These are phyloP conservation scores for Pocillopora damicornis DNA, from an alignment of 64 coral and sea anemone species.

Conservation along the genomic window DNA sequence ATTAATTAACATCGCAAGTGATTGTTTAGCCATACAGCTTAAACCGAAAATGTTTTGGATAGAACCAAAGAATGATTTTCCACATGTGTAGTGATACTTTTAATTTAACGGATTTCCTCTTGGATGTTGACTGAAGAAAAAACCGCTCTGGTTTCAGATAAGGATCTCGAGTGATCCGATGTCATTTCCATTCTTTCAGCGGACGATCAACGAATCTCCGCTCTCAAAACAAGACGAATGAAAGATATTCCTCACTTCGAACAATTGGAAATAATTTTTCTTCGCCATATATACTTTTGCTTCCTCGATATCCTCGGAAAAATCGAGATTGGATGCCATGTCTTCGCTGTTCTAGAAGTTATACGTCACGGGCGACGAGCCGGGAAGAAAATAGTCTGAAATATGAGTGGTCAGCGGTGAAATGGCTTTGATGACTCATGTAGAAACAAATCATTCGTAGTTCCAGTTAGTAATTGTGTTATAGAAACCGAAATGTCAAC, in stretches of 20 bases:
- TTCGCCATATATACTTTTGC: conserved; percentile 85
- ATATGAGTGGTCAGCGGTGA: too few relatives aligned
- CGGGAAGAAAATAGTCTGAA: too few relatives aligned
- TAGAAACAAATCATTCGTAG: too few relatives aligned
- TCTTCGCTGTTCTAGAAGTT: not conserved
- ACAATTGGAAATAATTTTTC: conserved; percentile 79
- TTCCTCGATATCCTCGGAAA: conserved; percentile 70
- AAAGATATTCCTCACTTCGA: conserved; percentile 59
- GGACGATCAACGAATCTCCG: not conserved
- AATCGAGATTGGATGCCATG: conserved; percentile 52
- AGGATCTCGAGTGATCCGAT: not conserved
- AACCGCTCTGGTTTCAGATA: not conserved
- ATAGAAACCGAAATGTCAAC: too few relatives aligned
- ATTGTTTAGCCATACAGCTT: not conserved
- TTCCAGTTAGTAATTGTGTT: too few relatives aligned
- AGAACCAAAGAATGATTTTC: not conserved
- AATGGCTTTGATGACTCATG: too few relatives aligned
- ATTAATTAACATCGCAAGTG: not conserved
- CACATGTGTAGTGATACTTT: not conserved
- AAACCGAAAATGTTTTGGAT: not conserved
- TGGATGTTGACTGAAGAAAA: not conserved
- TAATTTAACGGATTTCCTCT: not conserved
- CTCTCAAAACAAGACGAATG: not conserved
- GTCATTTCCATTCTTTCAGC: not conserved
- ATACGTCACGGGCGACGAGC: conserved; percentile 74